A percentile compares a stretch with the other conserved stretches of the same genome.
Evolutionary conservation across 1,140 invertebrate species (phyloP).

Genomic region (Dinoponera quadriceps): DNA sequence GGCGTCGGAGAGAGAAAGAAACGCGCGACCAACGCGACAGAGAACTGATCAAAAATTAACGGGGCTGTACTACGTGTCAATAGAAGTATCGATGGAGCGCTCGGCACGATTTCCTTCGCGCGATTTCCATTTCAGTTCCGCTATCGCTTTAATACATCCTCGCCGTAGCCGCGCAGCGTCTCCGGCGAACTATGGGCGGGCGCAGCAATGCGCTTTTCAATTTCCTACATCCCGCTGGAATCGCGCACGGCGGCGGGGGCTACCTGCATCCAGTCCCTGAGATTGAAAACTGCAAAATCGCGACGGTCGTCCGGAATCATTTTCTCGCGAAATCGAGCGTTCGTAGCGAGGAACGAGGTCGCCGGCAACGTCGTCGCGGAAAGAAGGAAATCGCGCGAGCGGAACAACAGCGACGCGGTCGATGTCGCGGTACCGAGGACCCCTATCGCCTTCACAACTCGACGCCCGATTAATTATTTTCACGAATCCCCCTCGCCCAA

Average conservation of each 20-base stretch:
- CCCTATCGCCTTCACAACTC: slow-evolving; percentile 49
- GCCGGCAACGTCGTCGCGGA: background rate
- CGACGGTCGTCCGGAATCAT: background rate
- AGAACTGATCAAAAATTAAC: slow-evolving; percentile 6
- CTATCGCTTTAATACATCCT: background rate
- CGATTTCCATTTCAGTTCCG: slow-evolving; percentile 16
- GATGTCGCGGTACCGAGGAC: slow-evolving; percentile 11
- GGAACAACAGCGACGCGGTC: slow-evolving; percentile 13
- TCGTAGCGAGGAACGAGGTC: background rate
- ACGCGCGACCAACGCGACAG: background rate
- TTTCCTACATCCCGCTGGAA: slow-evolving; percentile 31
- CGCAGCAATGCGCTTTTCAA: slow-evolving; percentile 18
- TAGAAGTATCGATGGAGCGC: background rate
- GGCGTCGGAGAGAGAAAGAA: too few species aligned
- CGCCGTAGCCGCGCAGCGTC: background rate
- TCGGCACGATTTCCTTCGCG: background rate
- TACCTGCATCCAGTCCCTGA: slow-evolving; percentile 23
- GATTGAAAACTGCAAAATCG: slow-evolving; percentile 52
- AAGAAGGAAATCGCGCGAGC: slow-evolving; percentile 15
- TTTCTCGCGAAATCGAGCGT: slow-evolving; percentile 39
- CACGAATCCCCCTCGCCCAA: slow-evolving; percentile 30
- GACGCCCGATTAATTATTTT: slow-evolving; percentile 64
- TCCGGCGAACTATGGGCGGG: background rate
- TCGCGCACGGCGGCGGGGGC: background rate
- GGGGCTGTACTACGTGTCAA: background rate